Evolutionary conservation across 2,888 invertebrate species (phyloP), one percentile per base, ranked within the genome.

Genomic region (Agrotis ipsilon): DNA sequence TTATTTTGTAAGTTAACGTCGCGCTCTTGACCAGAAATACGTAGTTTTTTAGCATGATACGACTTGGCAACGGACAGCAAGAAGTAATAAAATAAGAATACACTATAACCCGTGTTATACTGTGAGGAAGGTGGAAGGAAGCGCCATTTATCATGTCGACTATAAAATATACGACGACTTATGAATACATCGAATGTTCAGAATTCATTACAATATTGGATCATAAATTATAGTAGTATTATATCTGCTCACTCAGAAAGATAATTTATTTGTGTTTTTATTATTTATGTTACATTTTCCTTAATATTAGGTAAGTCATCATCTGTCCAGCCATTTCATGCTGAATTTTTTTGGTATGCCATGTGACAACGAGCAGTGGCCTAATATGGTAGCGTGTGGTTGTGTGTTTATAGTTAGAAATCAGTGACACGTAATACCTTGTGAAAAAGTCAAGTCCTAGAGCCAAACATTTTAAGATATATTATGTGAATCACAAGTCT

Each of bases 161-260:
- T 16, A 54, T 70, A 59, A 70, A 72, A 55, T 77, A 73, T 59
- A 70, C 54, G 32, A 21, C 13, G 48, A 24, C 19, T 43, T 52
- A 46, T 55, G 77, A 77, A 77, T 70, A 77, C 19, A 54, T 55
- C 43, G 21, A 75, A 75, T 68, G 27, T 68, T 54, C 43, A 16
- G 63, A 70, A 54, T 75, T 43, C 52, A 75, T 68, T 54, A 75
- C 24, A 43, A 14, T 46, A 13, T 32, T 7, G 7, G 21, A 14
- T 48, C 27, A 48, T 72, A 75, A 72, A 75, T 70, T 46, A 46
- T 39, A n/a, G 16, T 66, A 39, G 39, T 32, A 32, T 43, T 14
- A 19, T 24, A 46, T 52, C 39, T 24, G 51, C 6, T 19, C 55
- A 19, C 19, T 13, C 6, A 18, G 11, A 3, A 24, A 71, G 6